Evolutionary conservation across 2,797 vertebrate genomes (phyloP).

Genomic region (Otus scops): DNA sequence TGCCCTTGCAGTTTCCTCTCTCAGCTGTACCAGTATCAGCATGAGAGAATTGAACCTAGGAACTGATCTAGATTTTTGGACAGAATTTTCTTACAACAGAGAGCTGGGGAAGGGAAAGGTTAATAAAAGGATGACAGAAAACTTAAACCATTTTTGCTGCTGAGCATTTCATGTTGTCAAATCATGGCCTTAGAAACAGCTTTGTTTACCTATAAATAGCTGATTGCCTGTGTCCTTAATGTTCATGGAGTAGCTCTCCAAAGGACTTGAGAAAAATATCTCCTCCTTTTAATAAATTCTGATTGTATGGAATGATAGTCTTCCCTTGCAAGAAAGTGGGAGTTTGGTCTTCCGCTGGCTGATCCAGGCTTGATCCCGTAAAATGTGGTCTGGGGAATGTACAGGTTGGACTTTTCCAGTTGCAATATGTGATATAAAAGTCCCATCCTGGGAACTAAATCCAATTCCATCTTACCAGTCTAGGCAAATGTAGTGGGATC

Average conservation of each 20-base stretch:
- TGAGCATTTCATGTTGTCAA: background rate
- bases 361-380: conserved; percentile 38
- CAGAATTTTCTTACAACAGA: background rate
- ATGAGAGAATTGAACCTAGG: background rate
- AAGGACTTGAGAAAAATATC: background rate
- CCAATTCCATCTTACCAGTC: conserved; percentile 35
- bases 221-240: background rate
- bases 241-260: background rate
- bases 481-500: conserved; percentile 42
- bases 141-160: background rate
- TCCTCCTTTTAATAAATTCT: conserved; percentile 12
- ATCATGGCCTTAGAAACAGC: background rate
- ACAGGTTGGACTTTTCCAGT: background rate
- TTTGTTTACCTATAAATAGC: background rate
- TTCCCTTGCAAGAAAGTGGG: conserved; percentile 15
- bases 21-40: background rate
- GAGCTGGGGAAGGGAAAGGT: background rate
- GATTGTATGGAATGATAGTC: background rate
- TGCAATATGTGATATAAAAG: conserved; percentile 44
- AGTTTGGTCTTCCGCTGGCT: conserved; percentile 19
- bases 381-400: conserved; percentile 33
- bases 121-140: background rate
- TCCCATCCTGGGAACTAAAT: conserved; percentile 51
- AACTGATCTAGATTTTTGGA: background rate
- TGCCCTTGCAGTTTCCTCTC: background rate